These are phyloP conservation scores for Philopedon plagiatum DNA, from an alignment of 2,888 invertebrate species.

Conservation along the genomic window DNA sequence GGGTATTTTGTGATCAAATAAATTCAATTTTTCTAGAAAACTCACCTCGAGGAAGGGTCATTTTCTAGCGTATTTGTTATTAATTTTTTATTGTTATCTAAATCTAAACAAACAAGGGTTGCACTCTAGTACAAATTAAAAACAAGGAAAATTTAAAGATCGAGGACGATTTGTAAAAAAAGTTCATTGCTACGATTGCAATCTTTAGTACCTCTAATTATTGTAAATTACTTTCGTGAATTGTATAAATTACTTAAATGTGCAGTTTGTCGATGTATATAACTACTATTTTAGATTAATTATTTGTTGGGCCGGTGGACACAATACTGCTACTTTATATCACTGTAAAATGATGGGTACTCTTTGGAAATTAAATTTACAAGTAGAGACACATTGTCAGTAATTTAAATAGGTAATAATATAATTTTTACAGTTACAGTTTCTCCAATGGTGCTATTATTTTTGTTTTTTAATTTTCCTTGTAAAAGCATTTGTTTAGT, in stretches of 20 bases:
- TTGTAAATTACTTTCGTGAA: slow-evolving; percentile 66
- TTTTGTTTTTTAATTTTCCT: too few relatives aligned
- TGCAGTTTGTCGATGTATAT: slow-evolving; percentile 68
- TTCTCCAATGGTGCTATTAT: too few relatives aligned
- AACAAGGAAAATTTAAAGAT: slow-evolving; percentile 44
- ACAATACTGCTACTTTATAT: slow-evolving; percentile 1
- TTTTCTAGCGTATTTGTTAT: slow-evolving; percentile 42
- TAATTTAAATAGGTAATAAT: too few relatives aligned
- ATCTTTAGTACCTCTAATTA: slow-evolving; percentile 66
- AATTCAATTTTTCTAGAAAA: slow-evolving; percentile 4
- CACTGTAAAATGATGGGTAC: not conserved
- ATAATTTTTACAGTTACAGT: too few relatives aligned
- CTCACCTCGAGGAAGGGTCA: not conserved
- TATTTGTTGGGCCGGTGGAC: slow-evolving; percentile 48
- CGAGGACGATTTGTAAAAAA: slow-evolving; percentile 58
- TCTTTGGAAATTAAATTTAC: too few relatives aligned
- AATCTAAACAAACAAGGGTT: slow-evolving; percentile 62
- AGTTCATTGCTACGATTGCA: slow-evolving; percentile 66
- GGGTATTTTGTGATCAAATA: slow-evolving; percentile 12
- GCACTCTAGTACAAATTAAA: slow-evolving; percentile 67
- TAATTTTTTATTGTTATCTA: slow-evolving; percentile 60
- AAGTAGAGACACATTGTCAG: too few relatives aligned
- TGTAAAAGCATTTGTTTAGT: too few relatives aligned
- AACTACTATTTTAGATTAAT: slow-evolving; percentile 58
- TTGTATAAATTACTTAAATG: slow-evolving; percentile 65